Base-by-base conservation (phyloP, 2,113 vertebrate species). In the Chlamydotis undulata region DNA sequence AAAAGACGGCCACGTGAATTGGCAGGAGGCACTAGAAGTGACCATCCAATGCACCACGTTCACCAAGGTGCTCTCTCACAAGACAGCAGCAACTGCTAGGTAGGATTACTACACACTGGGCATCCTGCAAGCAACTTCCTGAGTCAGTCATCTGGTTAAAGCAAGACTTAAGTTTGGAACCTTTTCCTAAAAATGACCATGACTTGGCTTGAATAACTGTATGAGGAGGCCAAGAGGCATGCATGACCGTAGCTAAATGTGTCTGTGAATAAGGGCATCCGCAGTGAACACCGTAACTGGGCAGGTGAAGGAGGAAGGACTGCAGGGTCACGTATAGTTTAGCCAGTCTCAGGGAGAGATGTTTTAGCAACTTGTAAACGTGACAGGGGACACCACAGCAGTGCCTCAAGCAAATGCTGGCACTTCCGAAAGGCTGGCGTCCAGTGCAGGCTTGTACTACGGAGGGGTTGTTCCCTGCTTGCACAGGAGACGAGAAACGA, bases 11-110 rank as follows among this genome's bases (percentile, higher is more conserved):
- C 15, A 14, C 1, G 1, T 37, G 37, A 78, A 59, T 43, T n/a
- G 75, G 56, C 0, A 39, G 28, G 13, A 93, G 37, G 56, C 37
- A 89, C 31, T 47, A 81, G 60, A 89, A 76, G 13, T 19, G 35
- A 85, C 26, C 21, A 61, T 8, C 29, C 52, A 41, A n/a, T 0
- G 0, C 18, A 81, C 8, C 41, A 49, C 0, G 0, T 35, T 26
- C 14, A 41, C 71, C 45, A 28, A 49, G 29, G 47, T 33, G n/a
- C 31, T 63, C 4, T 0, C 35, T 74, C 37, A 25, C 22, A 74
- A 76, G 55, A 33, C 13, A 56, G 31, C 21, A 61, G 57, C 52
- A 91, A 25, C 17, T 1, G 6, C 9, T 13, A 43, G 26, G 41
- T 5, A 77, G 43, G 57, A 37, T 37, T 28, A 45, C 17, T 37